Base-by-base conservation (phyloP, 2,113 vertebrate genomes). In the Pelvicachromis taeniatus region DNA sequence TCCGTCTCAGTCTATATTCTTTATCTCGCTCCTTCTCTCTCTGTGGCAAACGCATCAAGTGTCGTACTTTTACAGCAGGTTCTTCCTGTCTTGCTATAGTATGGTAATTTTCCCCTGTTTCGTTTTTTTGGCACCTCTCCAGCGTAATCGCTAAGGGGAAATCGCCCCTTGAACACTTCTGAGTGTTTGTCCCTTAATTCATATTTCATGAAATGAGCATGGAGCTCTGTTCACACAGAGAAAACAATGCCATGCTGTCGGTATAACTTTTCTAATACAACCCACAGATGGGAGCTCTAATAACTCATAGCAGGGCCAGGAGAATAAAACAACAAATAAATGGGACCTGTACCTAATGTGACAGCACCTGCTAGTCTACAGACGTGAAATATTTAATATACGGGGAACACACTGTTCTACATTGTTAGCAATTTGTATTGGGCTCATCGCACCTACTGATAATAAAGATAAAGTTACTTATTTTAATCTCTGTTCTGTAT, bases 131-230 rank as follows among this genome's bases (percentile, higher is more conserved):
- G 91, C 84, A 81, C 68, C 31, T 81, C 52, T 87, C 83, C 86
- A 90, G 85, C 77, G 84, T 77, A 89, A 92, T 88, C 92, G 82
- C 92, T 83, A 19, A 56, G 55, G 86, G 86, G 89, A 90, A 93
- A 93, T 91, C 83, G 89, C 90, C 85, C 77, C 61, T 81, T 88
- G 81, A 85, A 91, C 81, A 80, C 87, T 85, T 82, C 73, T 78
- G 87, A 85, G 73, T 85, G 84, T 85, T 92, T 90, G 92, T 77
- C 81, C 83, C 86, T 92, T 88, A 78, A 88, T 89, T 91, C 80
- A 75, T 85, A 87, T 77, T 65, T 78, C 81, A 90, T 86, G 85
- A 87, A 84, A 87, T 81, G 82, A 92, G 88, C 85, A 84, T 82
- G 79, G 83, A 78, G 82, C 78, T 87, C 83, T 86, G 88, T 92